These are phyloP conservation scores for Ursus arctos DNA, from an alignment of 2,113 vertebrate species.

Conservation along the genomic window DNA sequence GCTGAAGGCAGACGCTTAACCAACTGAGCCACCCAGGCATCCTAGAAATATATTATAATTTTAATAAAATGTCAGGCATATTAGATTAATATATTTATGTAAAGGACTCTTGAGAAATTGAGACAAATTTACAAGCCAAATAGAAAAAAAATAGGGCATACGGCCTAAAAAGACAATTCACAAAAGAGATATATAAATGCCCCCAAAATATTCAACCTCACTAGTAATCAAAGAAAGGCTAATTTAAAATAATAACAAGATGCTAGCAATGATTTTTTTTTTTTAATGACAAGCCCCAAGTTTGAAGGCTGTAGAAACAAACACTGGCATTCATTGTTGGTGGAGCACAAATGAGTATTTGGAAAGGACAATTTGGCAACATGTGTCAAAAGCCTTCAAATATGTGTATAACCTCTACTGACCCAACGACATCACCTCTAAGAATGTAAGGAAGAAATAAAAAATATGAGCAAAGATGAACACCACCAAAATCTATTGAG, in stretches of 20 bases:
- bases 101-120: neutral
- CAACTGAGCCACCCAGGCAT: neutral
- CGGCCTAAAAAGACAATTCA: neutral
- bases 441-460: neutral
- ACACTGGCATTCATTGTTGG: neutral
- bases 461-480: neutral
- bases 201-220: neutral
- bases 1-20: neutral
- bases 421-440: neutral
- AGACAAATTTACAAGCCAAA: neutral
- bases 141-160: neutral
- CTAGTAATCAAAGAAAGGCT: neutral
- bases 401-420: neutral
- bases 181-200: neutral
- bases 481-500: neutral
- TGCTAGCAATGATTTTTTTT: neutral
- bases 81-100: neutral
- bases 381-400: neutral
- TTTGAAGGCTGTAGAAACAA: constrained; percentile 1
- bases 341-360: neutral
- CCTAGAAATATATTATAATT: neutral
- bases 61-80: neutral
- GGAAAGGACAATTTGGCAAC: neutral
- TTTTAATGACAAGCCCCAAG: neutral
- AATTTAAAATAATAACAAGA: neutral